Percentiles rank a stretch among this genome's conserved stretches.
Evolutionary conservation across 2,797 vertebrate genomes (phyloP).

Genomic region (Diplodus puntazzo): DNA sequence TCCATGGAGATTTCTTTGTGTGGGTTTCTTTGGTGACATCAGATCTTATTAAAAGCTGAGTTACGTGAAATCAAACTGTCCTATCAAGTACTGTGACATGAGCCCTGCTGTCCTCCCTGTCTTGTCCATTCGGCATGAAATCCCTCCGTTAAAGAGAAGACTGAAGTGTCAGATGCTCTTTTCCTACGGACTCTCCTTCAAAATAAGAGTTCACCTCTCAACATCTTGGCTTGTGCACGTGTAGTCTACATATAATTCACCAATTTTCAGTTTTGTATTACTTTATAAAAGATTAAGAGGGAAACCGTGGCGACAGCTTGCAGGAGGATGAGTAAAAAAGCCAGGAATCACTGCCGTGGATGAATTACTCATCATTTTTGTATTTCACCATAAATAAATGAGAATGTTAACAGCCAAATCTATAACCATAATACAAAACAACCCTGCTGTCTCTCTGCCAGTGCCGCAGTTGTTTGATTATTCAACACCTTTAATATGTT

Average conservation of each 20-base stretch:
- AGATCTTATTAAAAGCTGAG: background rate
- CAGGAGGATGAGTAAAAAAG: background rate
- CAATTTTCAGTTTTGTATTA: background rate
- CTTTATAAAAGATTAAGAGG: background rate
- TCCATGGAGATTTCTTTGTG: background rate
- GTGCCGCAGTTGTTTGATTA: background rate
- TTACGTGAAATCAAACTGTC: background rate
- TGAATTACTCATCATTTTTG: conserved; percentile 9
- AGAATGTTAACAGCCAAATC: conserved; percentile 6
- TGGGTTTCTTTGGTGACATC: background rate
- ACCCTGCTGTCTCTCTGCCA: background rate
- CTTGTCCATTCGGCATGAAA: too few relatives aligned
- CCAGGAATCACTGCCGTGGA: background rate
- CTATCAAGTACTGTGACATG: background rate
- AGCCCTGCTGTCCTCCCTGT: too few relatives aligned
- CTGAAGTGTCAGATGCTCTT: background rate
- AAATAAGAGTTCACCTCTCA: background rate
- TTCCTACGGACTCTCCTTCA: background rate
- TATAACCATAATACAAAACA: conserved; percentile 2
- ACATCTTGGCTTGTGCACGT: too few relatives aligned
- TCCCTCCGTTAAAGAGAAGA: too few relatives aligned
- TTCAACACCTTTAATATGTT: conserved; percentile 12
- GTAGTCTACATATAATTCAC: background rate
- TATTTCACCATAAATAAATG: conserved; percentile 26
- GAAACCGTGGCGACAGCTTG: background rate